These are phyloP conservation scores for Monoplex corrugatus DNA, from an alignment of 2,888 invertebrate species.

Conservation along the genomic window DNA sequence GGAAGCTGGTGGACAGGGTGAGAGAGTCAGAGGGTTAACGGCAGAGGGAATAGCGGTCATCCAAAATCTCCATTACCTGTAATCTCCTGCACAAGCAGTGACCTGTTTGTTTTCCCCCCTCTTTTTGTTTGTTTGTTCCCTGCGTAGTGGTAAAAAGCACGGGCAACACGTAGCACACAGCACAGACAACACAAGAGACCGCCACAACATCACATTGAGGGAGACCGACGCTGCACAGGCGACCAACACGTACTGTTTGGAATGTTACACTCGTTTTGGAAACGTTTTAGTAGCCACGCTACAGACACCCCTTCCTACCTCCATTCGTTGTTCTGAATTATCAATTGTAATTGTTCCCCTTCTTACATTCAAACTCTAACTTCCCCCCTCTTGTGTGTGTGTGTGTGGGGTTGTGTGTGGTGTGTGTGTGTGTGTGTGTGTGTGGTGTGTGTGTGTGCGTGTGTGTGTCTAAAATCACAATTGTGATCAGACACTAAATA, in stretches of 20 bases:
- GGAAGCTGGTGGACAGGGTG: too few relatives aligned
- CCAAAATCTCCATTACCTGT: neutral
- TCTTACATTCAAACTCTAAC: neutral
- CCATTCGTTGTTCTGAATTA: too few relatives aligned
- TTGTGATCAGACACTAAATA: too few relatives aligned
- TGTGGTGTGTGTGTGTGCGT: too few relatives aligned
- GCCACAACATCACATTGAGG: neutral
- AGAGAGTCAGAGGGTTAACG: too few relatives aligned
- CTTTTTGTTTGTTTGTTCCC: too few relatives aligned
- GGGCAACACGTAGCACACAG: neutral
- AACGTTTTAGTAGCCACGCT: too few relatives aligned
- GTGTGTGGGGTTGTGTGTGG: neutral
- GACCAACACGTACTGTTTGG: constrained; percentile 9
- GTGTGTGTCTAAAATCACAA: too few relatives aligned
- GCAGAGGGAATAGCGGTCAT: too few relatives aligned
- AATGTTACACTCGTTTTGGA: too few relatives aligned
- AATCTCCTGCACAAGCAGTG: neutral
- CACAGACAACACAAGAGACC: neutral
- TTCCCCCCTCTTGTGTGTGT: neutral
- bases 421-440: neutral
- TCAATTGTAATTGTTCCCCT: neutral
- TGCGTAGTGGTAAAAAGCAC: neutral
- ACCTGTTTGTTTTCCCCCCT: too few relatives aligned
- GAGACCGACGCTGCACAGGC: neutral
- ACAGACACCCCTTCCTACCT: too few relatives aligned